Conservation (phyloP, 2,888 invertebrate species). For the Chesias legatella region DNA sequence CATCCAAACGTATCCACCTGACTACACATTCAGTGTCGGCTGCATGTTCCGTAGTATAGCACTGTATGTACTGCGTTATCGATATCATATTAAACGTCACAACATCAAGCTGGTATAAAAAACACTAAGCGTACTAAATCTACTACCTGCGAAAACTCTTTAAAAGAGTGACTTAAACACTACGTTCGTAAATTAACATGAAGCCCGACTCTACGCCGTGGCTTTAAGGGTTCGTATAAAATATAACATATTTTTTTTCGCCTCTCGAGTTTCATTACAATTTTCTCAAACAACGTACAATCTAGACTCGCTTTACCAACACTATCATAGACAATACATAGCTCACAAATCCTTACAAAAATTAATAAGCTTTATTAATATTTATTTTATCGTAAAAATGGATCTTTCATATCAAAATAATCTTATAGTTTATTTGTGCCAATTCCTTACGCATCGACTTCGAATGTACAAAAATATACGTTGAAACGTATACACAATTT, state of each 20-base stretch:
- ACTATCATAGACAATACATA: constrained; percentile 74
- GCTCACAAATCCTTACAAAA: constrained; percentile 70
- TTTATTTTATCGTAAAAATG: constrained; percentile 60
- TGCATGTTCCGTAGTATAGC: constrained; percentile 65
- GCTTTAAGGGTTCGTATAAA: constrained; percentile 71
- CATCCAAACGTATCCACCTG: constrained; percentile 47
- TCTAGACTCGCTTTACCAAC: constrained; percentile 66
- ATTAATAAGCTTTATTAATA: constrained; percentile 59
- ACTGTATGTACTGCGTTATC: constrained; percentile 66
- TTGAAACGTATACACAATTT: constrained; percentile 57
- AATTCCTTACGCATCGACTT: constrained; percentile 74
- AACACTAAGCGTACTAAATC: constrained; percentile 80
- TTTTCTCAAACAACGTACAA: constrained; percentile 77
- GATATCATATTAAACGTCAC: constrained; percentile 77
- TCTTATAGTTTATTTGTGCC: constrained; percentile 60
- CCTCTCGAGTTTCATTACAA: constrained; percentile 73
- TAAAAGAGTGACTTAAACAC: constrained; percentile 77
- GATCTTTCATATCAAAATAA: constrained; percentile 63
- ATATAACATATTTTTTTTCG: constrained; percentile 73
- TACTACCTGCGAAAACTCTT: constrained; percentile 80
- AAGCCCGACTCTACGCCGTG: constrained; percentile 44
- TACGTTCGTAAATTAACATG: constrained; percentile 75
- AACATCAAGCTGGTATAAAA: constrained; percentile 82
- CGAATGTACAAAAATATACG: constrained; percentile 76
- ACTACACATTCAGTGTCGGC: constrained; percentile 75